A percentile compares a stretch with the other conserved stretches of the same genome.
These are phyloP conservation scores for Sitobion miscanthi DNA, from an alignment of 1,140 invertebrate genomes.

Conservation along the genomic window DNA sequence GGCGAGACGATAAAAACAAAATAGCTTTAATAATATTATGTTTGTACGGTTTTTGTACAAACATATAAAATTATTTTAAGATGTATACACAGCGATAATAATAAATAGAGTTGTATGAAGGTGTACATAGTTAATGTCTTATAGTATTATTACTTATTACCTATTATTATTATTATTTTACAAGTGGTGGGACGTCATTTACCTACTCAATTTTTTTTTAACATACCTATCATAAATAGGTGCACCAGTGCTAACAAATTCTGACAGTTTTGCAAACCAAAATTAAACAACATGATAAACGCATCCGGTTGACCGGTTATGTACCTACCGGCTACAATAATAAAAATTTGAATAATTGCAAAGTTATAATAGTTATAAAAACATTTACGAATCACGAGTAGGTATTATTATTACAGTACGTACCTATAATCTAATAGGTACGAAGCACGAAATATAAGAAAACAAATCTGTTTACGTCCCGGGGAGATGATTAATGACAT, in stretches of 20 bases:
- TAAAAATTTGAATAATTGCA: background rate
- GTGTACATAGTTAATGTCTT: background rate
- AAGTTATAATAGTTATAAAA: background rate
- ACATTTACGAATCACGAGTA: background rate
- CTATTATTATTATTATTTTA: background rate
- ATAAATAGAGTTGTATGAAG: background rate
- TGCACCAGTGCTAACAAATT: background rate
- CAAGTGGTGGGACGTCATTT: background rate
- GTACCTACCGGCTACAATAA: background rate
- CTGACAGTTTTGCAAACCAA: too few relatives aligned
- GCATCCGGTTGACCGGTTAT: background rate
- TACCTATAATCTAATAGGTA: background rate
- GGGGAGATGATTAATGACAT: background rate
- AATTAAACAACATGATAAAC: conserved; percentile 10
- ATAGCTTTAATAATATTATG: background rate
- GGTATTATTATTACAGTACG: too few relatives aligned
- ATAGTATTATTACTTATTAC: background rate
- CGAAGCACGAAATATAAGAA: background rate
- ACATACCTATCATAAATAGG: background rate
- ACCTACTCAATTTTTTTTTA: background rate
- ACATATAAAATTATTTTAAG: background rate
- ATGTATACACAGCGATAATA: background rate
- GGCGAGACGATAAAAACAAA: background rate
- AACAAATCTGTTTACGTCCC: background rate
- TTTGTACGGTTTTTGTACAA: background rate